Percentiles rank a stretch among this genome's conserved stretches.
Conservation (phyloP, 1,140 invertebrate species). For the Drosophila subobscura region DNA sequence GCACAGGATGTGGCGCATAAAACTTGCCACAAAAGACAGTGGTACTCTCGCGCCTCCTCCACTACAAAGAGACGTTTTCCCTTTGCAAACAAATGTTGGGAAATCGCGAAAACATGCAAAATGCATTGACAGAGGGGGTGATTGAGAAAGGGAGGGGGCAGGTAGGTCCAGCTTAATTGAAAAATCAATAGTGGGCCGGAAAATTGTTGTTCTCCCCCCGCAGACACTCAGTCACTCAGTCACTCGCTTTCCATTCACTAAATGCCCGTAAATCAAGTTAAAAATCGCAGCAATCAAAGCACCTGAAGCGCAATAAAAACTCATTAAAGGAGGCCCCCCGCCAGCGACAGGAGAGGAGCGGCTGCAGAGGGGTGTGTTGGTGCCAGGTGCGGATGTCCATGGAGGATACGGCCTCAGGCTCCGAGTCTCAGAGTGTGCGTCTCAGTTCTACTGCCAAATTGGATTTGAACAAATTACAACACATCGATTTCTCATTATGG, state of each 20-base stretch:
- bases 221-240: neutral
- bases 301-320: conserved; percentile 80
- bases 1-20: conserved; percentile 69
- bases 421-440: conserved; percentile 5
- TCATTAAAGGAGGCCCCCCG: conserved; percentile 65
- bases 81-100: conserved; percentile 64
- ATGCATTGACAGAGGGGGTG: conserved; percentile 57
- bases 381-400: conserved; percentile 46
- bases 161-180: conserved; percentile 63
- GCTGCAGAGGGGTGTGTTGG: conserved; percentile 35
- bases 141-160: neutral
- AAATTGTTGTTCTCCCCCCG: neutral
- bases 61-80: conserved; percentile 1
- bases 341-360: neutral
- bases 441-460: conserved; percentile 50
- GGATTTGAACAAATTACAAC: conserved; percentile 63
- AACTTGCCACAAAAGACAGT: conserved; percentile 68
- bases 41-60: conserved; percentile 33
- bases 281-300: conserved; percentile 81
- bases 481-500: conserved; percentile 78
- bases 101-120: conserved; percentile 77
- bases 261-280: conserved; percentile 77
- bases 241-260: conserved; percentile 26
- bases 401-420: conserved; percentile 6
- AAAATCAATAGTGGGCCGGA: conserved; percentile 70